These are phyloP conservation scores for Hemithea aestivaria DNA, from an alignment of 2,888 invertebrate species.

Conservation along the genomic window DNA sequence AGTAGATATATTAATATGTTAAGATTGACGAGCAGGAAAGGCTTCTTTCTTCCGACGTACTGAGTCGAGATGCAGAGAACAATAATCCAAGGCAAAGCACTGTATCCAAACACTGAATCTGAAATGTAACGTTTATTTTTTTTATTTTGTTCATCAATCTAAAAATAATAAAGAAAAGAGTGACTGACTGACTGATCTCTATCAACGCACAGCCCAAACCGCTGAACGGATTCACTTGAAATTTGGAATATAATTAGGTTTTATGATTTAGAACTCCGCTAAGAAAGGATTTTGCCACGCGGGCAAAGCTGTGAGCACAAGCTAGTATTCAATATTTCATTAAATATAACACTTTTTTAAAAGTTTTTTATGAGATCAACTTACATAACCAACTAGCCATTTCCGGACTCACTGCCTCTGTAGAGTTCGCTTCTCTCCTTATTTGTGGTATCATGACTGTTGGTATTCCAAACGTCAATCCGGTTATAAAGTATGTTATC, in stretches of 20 bases:
- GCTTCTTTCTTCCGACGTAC: slow-evolving; percentile 24
- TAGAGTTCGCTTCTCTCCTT: slow-evolving; percentile 28
- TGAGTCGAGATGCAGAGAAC: slow-evolving; percentile 21
- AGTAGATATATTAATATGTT: slow-evolving; percentile 18
- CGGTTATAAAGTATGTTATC: slow-evolving; percentile 25
- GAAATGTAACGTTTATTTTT: slow-evolving; percentile 17
- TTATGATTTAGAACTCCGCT: too few species aligned
- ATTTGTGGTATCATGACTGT: slow-evolving; percentile 34
- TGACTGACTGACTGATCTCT: too few species aligned
- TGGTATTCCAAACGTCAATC: slow-evolving; percentile 29
- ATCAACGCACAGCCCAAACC: too few species aligned
- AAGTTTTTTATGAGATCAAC: too few species aligned
- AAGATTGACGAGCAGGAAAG: slow-evolving; percentile 19
- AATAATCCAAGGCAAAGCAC: slow-evolving; percentile 27
- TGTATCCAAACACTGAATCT: slow-evolving; percentile 32
- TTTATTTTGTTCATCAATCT: too few species aligned
- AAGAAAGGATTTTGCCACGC: too few species aligned
- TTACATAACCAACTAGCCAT: slow-evolving; percentile 33
- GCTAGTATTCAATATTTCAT: too few species aligned
- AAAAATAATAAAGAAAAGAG: too few species aligned
- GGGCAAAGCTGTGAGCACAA: too few species aligned
- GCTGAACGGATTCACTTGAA: too few species aligned
- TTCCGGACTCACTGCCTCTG: slow-evolving; percentile 23
- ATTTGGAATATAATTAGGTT: too few species aligned
- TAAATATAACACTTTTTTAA: too few species aligned